A percentile compares a stretch with the other conserved stretches of the same genome.
Evolutionary conservation across 30 jellyfish, hydroid and myxozoan genomes (phyloP).

Genomic region (Pseudorhiza aurosa): DNA sequence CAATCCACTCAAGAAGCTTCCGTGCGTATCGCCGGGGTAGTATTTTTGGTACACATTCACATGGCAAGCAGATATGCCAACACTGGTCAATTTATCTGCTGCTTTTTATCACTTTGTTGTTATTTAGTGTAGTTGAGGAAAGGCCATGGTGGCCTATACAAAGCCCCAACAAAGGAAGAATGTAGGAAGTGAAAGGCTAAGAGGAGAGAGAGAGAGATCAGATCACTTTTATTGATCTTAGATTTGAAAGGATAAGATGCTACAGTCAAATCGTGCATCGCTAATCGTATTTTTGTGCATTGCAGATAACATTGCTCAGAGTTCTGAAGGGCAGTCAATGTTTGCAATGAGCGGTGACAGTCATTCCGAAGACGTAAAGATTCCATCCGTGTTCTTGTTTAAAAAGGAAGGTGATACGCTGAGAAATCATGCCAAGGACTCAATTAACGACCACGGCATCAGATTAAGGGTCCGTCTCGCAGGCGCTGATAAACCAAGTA

Average conservation of each 20-base stretch:
- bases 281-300: no score
- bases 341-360: slow-evolving; percentile 99
- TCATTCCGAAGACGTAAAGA: slow-evolving; percentile 80
- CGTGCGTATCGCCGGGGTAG: no score
- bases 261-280: neutral
- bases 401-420: slow-evolving; percentile 83
- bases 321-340: slow-evolving; percentile 76
- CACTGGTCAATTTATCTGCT: neutral
- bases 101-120: neutral
- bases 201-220: no score
- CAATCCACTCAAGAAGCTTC: no score
- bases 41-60: no score
- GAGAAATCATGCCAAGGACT: slow-evolving; percentile 56
- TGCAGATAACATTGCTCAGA: slow-evolving; percentile 64
- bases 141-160: no score
- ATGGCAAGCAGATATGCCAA: no score
- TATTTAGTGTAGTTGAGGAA: neutral
- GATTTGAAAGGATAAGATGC: neutral
- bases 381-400: slow-evolving; percentile 95
- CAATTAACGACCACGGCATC: neutral
- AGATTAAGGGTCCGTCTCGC: slow-evolving; percentile 56
- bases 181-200: no score
- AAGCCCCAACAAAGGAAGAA: no score
- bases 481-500: slow-evolving; percentile 30
- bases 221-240: no score